These are phyloP conservation scores for Acromyrmex charruanus DNA, from an alignment of 1,140 invertebrate species.

Conservation along the genomic window DNA sequence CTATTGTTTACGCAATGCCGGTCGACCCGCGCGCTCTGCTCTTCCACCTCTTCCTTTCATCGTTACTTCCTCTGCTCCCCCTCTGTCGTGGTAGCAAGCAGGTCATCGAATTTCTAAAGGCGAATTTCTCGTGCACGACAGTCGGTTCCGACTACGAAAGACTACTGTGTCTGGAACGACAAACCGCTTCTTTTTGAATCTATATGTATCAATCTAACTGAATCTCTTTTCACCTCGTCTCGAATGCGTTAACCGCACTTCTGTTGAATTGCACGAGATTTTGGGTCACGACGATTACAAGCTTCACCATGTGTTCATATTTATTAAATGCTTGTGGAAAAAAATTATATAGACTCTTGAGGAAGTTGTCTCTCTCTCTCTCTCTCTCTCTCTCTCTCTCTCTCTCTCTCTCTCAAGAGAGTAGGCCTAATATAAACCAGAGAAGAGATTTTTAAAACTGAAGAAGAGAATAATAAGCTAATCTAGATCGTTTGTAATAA, in stretches of 20 bases:
- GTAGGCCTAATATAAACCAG: not conserved
- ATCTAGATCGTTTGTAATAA: no score
- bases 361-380: not conserved
- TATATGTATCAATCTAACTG: constrained; percentile 6
- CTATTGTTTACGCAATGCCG: constrained; percentile 81
- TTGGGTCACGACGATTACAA: constrained; percentile 5
- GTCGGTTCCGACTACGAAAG: not conserved
- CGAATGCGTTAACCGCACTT: constrained; percentile 35
- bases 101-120: constrained; percentile 59
- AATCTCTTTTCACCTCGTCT: constrained; percentile 2
- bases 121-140: constrained; percentile 19
- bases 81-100: not conserved
- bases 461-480: no score
- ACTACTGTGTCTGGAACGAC: constrained; percentile 20
- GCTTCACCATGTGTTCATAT: not conserved
- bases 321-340: not conserved
- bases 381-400: not conserved
- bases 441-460: not conserved
- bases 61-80: constrained; percentile 9
- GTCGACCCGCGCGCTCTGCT: constrained; percentile 66
- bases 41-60: constrained; percentile 52
- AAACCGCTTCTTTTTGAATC: constrained; percentile 3
- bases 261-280: not conserved
- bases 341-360: not conserved
- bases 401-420: not conserved